Percentiles rank a stretch among this genome's conserved stretches.
Conservation (phyloP, 2,113 vertebrate species). For the Coptodon bakossiorum region DNA sequence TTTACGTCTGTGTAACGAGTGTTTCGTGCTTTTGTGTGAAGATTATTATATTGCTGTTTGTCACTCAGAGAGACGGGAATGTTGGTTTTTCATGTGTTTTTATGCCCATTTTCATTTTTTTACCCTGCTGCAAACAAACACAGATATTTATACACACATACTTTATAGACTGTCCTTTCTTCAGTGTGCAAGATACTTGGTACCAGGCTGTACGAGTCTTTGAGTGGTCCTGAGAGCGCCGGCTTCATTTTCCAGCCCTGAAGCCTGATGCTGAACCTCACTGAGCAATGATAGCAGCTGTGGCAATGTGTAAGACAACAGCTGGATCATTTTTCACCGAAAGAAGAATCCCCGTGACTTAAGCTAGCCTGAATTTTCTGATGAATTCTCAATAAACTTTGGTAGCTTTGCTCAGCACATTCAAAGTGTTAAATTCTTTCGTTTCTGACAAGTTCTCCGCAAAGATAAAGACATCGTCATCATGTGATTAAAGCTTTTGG, state of each 20-base stretch:
- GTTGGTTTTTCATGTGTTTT: not conserved
- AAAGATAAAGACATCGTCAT: not conserved
- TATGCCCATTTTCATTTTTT: not conserved
- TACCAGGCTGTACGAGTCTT: not conserved
- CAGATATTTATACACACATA: not conserved
- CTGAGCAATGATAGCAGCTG: not conserved
- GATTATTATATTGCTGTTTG: not conserved
- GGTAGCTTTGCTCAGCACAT: not conserved
- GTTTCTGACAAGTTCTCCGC: not conserved
- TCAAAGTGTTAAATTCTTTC: not conserved
- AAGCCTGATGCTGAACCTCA: not conserved
- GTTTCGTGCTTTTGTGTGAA: not conserved
- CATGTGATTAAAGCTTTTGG: not conserved
- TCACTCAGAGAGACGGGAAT: not conserved
- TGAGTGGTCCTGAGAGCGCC: not conserved
- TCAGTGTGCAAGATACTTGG: not conserved
- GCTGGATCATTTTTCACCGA: not conserved
- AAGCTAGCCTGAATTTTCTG: not conserved
- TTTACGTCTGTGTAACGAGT: not conserved
- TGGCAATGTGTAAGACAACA: not conserved
- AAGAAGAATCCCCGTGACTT: accelerated
- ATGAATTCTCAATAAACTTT: not conserved
- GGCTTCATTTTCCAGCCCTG: not conserved
- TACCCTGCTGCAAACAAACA: not conserved
- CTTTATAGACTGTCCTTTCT: not conserved